A percentile compares a stretch with the other conserved stretches of the same genome.
phyloP scores from a whole-genome alignment of 2,888 invertebrate genomes.

The Rotaria macrura region DNA sequence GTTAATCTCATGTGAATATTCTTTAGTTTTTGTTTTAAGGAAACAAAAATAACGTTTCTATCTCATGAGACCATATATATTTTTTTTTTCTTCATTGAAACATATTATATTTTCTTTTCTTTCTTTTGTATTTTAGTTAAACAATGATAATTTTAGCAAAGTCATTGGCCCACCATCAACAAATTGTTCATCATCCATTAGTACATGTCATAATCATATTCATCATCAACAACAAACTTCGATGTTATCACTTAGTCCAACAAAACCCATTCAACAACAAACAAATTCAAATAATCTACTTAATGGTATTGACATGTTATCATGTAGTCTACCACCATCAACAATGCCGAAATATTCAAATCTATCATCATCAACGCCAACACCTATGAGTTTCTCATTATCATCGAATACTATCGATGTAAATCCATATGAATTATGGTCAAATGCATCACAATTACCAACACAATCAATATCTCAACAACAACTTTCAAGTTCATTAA shows the following conservation, averaged over 20 bases:
- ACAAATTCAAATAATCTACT: background rate
- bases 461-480: background rate
- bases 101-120: background rate
- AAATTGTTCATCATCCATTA: background rate
- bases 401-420: background rate
- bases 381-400: constrained; percentile 10
- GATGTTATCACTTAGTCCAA: background rate
- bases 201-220: background rate
- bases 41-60: background rate
- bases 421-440: constrained; percentile 11
- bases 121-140: background rate
- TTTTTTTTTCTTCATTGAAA: no score
- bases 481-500: background rate
- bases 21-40: background rate
- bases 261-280: background rate
- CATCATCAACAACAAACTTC: background rate
- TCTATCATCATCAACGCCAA: constrained; percentile 25
- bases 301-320: background rate
- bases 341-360: constrained; percentile 20
- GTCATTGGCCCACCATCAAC: constrained; percentile 8
- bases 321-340: background rate
- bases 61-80: background rate
- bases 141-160: constrained; percentile 1
- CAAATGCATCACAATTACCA: constrained; percentile 11
- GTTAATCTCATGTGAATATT: background rate